A percentile compares a stretch with the other conserved stretches of the same genome.
phyloP scores from a whole-genome alignment of 2,797 vertebrate species.

The Dryobates pubescens region DNA sequence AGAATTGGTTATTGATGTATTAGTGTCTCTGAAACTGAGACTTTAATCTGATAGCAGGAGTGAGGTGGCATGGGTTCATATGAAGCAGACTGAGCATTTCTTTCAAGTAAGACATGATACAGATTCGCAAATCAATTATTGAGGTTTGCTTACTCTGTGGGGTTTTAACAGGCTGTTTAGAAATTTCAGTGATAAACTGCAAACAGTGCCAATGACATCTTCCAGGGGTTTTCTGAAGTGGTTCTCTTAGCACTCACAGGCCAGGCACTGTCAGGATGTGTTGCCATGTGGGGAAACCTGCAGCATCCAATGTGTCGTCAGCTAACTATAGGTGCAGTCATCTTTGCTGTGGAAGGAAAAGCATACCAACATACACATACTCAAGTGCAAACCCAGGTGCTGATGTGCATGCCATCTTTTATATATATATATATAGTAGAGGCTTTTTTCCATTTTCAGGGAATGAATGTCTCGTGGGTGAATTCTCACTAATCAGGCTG shows the following conservation, averaged over 20 bases:
- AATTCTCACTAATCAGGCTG: background rate
- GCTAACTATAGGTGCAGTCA: background rate
- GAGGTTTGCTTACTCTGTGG: background rate
- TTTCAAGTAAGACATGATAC: background rate
- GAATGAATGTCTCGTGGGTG: background rate
- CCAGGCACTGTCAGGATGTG: background rate
- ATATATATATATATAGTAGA: background rate
- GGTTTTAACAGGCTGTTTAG: background rate
- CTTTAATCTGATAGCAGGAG: background rate
- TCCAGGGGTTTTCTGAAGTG: background rate
- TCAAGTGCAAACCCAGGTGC: background rate
- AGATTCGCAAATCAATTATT: background rate
- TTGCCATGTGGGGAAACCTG: background rate
- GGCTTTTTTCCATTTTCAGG: fast-evolving
- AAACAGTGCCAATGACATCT: background rate
- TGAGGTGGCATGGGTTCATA: background rate
- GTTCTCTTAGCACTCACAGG: background rate
- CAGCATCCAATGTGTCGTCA: background rate
- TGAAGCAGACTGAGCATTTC: background rate
- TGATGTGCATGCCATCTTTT: background rate
- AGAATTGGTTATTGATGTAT: background rate
- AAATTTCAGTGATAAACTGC: background rate
- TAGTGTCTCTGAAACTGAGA: background rate
- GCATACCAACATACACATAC: too few species aligned
- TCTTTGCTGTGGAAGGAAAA: background rate